Percentiles rank a stretch among this genome's conserved stretches.
Conservation (phyloP, 2,113 vertebrate species). For the Datnioides undecimradiatus region DNA sequence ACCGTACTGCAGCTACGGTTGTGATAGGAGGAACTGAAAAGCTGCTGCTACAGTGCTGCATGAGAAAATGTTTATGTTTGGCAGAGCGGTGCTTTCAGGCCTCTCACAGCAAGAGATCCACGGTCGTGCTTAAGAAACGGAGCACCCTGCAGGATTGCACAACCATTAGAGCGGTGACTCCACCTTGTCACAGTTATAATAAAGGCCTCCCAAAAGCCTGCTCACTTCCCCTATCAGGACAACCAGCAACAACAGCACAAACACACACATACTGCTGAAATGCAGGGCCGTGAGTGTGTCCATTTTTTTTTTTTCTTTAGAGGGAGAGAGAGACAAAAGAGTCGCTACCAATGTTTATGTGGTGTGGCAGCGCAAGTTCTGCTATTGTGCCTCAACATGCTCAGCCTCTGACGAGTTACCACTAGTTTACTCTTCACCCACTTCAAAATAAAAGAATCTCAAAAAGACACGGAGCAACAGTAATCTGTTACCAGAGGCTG, state of each 20-base stretch:
- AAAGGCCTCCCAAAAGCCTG: slow-evolving; percentile 65
- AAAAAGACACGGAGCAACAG: neutral
- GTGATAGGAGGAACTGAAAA: neutral
- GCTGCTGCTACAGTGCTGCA: neutral
- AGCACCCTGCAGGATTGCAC: slow-evolving; percentile 65
- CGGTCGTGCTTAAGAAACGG: slow-evolving; percentile 38
- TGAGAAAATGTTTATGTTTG: slow-evolving; percentile 20
- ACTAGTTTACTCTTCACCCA: slow-evolving; percentile 45
- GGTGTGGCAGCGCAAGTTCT: slow-evolving; percentile 54
- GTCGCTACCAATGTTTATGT: slow-evolving; percentile 59
- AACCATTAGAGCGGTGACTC: slow-evolving; percentile 73
- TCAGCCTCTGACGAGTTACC: slow-evolving; percentile 50
- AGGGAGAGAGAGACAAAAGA: slow-evolving; percentile 63
- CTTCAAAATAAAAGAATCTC: slow-evolving; percentile 20
- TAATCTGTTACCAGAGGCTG: neutral
- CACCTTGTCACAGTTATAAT: slow-evolving; percentile 74
- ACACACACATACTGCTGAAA: slow-evolving; percentile 68
- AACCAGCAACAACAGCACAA: slow-evolving; percentile 69
- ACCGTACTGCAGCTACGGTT: neutral
- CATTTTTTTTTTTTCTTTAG: slow-evolving; percentile 52
- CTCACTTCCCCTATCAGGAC: slow-evolving; percentile 72
- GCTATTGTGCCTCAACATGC: slow-evolving; percentile 74
- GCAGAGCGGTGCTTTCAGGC: neutral
- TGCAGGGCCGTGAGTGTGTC: slow-evolving; percentile 46
- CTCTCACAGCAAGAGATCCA: slow-evolving; percentile 19